Conservation (phyloP, 2,797 vertebrate species). For the Lindbergichthys nudifrons region DNA sequence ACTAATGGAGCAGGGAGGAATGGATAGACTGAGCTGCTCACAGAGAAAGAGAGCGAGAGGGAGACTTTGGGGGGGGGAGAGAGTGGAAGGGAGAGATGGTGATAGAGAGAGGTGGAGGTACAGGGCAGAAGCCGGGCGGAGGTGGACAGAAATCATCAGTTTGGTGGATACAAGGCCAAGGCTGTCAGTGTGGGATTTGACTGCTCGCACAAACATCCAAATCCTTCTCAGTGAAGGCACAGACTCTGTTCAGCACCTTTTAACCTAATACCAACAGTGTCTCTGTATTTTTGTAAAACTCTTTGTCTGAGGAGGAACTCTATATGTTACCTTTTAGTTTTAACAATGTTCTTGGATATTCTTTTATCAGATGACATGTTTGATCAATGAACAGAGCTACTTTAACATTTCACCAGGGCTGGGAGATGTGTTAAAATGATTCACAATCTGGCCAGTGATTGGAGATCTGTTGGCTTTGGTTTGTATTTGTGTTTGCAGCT, state of each 20-base stretch:
- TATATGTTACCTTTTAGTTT: neutral
- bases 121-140: constrained; percentile 31
- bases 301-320: neutral
- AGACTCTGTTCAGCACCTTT: neutral
- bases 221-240: neutral
- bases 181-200: constrained; percentile 34
- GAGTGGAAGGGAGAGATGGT: constrained; percentile 3
- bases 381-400: no score
- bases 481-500: no score
- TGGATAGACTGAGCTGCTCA: constrained; percentile 39
- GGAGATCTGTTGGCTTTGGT: no score
- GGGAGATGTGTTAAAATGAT: no score
- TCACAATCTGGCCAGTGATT: no score
- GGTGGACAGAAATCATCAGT: constrained; percentile 35
- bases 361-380: neutral
- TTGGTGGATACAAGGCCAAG: neutral
- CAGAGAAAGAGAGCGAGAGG: constrained; percentile 17
- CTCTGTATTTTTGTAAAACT: neutral
- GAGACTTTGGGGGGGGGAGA: constrained; percentile 1
- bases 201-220: neutral
- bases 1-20: constrained; percentile 70
- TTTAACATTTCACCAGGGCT: no score
- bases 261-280: neutral
- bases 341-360: neutral
- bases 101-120: constrained; percentile 24